Percentiles rank a stretch among this genome's conserved stretches.
Conservation (phyloP, 2,888 invertebrate species). For the Yponomeuta plumbellus region DNA sequence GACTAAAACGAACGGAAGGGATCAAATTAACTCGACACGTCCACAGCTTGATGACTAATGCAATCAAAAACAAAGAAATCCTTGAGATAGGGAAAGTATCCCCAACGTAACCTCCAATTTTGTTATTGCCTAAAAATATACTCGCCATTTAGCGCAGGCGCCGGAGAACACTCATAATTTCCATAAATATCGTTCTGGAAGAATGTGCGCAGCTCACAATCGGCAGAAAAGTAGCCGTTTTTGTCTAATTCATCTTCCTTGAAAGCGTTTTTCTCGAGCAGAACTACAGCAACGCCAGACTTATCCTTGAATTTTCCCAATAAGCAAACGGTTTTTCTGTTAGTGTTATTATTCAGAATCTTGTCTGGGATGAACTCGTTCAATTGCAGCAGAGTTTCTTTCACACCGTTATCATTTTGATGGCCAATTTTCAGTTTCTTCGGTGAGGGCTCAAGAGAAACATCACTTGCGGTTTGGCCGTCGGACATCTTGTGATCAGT, state of each 20-base stretch:
- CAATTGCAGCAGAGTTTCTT: constrained; percentile 62
- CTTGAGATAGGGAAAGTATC: constrained; percentile 41
- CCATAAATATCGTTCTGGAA: constrained; percentile 92
- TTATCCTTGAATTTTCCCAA: constrained; percentile 81
- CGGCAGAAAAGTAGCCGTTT: constrained; percentile 78
- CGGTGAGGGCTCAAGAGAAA: constrained; percentile 42
- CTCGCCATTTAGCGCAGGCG: constrained; percentile 79
- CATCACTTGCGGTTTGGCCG: constrained; percentile 51
- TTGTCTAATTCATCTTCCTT: constrained; percentile 76
- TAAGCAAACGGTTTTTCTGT: constrained; percentile 82
- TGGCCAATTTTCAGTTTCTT: constrained; percentile 64
- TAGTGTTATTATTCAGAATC: constrained; percentile 83
- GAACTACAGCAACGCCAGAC: constrained; percentile 81
- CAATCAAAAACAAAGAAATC: constrained; percentile 27
- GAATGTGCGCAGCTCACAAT: constrained; percentile 76
- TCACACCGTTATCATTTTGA: constrained; percentile 52
- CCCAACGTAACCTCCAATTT: background rate
- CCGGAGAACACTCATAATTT: constrained; percentile 84
- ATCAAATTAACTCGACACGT: constrained; percentile 11
- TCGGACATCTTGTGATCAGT: constrained; percentile 62
- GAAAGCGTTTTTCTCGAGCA: constrained; percentile 90
- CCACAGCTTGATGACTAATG: constrained; percentile 34
- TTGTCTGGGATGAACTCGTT: constrained; percentile 81
- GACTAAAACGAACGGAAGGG: background rate
- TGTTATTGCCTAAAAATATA: constrained; percentile 11